Evolutionary conservation across 92 coral and sea anemone species (phyloP).

Genomic region (Phenganax stokvisi): DNA sequence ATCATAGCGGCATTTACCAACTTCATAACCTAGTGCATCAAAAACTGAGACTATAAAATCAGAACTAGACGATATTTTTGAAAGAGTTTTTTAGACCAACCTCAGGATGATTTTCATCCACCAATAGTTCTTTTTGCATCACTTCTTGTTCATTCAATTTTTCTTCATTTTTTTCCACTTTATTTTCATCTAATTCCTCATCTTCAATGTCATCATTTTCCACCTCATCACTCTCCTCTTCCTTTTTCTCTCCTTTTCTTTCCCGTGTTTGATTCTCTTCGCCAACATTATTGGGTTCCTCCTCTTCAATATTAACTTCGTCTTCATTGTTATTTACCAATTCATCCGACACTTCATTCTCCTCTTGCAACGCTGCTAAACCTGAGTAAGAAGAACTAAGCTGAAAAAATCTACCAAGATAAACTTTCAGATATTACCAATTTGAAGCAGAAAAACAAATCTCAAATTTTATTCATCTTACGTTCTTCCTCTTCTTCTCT

Average conservation of each 20-base stretch:
- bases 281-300: conserved; percentile 37
- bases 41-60: neutral
- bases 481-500: conserved; percentile 66
- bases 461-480: conserved; percentile 32
- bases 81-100: conserved; percentile 12
- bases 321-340: conserved; percentile 39
- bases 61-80: neutral
- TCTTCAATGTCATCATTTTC: conserved; percentile 1
- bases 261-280: conserved; percentile 37
- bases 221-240: conserved; percentile 43
- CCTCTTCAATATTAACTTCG: conserved; percentile 48
- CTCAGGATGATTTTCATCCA: conserved; percentile 83
- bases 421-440: neutral
- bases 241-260: conserved; percentile 39
- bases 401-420: conserved; percentile 8
- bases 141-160: conserved; percentile 28
- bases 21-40: conserved; percentile 44
- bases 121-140: conserved; percentile 48
- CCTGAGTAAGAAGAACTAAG: neutral
- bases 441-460: neutral
- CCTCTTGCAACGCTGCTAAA: conserved; percentile 40
- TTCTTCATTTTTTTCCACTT: conserved; percentile 45
- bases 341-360: conserved; percentile 12
- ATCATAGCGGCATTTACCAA: conserved; percentile 68
- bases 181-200: conserved; percentile 12